Evolutionary conservation across 30 jellyfish, hydroid and myxozoan species (phyloP).

Genomic region (Cassiopea andromeda): DNA sequence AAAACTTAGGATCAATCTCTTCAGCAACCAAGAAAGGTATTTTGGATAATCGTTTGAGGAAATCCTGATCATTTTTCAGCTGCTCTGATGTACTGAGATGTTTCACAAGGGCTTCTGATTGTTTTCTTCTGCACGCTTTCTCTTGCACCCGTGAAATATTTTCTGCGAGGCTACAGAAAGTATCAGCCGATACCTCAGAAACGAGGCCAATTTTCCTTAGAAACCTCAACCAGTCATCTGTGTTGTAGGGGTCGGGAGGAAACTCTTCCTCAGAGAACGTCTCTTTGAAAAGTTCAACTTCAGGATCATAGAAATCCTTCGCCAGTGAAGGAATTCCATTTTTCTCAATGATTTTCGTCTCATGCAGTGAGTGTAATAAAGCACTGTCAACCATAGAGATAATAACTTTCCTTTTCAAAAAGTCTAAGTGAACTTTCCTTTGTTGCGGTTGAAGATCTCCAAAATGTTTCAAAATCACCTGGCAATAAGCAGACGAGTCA

Average conservation of each 20-base stretch:
- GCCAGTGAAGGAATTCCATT: conserved; percentile 28
- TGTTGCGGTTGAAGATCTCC: conserved; percentile 6
- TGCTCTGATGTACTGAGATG: neutral
- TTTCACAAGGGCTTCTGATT: conserved; percentile 40
- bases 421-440: conserved; percentile 22
- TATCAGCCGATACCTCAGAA: neutral
- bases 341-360: conserved; percentile 33
- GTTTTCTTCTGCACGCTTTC: neutral
- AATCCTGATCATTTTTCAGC: neutral
- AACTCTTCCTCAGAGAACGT: conserved; percentile 33
- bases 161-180: conserved; percentile 50
- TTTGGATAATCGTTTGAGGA: conserved; percentile 1
- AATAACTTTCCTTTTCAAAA: conserved; percentile 18
- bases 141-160: conserved; percentile 27
- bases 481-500: conserved; percentile 11
- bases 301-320: conserved; percentile 65
- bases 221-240: conserved; percentile 52
- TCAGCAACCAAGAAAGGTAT: conserved; percentile 50
- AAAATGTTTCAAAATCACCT: conserved; percentile 20
- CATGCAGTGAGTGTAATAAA: neutral
- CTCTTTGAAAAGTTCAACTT: conserved; percentile 25
- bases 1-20: neutral
- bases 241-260: conserved; percentile 56
- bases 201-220: conserved; percentile 59
- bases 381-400: too few species aligned